A percentile compares a stretch with the other conserved stretches of the same genome.
These are phyloP conservation scores for Hoplostethus mediterraneus DNA, from an alignment of 2,797 vertebrate species.

Conservation along the genomic window DNA sequence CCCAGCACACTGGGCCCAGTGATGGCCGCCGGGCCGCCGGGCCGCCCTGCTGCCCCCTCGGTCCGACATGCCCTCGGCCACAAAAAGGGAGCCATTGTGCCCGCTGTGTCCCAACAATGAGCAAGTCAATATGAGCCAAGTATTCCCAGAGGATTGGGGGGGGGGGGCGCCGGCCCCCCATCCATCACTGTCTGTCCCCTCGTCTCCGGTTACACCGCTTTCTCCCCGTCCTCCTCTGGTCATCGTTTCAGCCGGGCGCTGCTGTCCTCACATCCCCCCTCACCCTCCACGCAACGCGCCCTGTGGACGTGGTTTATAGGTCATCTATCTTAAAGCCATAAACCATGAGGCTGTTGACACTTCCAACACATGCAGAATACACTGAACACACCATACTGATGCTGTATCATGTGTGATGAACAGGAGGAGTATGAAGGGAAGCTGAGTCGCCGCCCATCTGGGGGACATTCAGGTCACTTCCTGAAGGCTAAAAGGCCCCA, in stretches of 20 bases:
- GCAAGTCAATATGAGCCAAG: slow-evolving; percentile 68
- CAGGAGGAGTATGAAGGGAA: not conserved
- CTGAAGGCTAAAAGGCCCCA: not conserved
- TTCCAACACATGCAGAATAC: not conserved
- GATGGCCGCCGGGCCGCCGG: slow-evolving; percentile 27
- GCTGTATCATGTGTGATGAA: not conserved
- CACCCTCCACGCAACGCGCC: not conserved
- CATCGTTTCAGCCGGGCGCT: slow-evolving; percentile 10
- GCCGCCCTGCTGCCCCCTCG: slow-evolving; percentile 18
- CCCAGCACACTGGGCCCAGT: slow-evolving; percentile 66
- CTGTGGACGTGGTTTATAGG: slow-evolving; percentile 22
- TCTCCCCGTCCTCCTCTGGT: slow-evolving; percentile 1
- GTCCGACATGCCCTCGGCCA: slow-evolving; percentile 8
- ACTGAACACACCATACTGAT: not conserved
- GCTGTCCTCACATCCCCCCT: slow-evolving; percentile 11
- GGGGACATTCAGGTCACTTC: not conserved
- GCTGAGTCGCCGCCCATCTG: not conserved
- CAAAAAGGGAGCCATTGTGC: slow-evolving; percentile 62
- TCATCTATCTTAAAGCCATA: slow-evolving; percentile 4
- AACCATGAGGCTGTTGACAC: slow-evolving; percentile 3
- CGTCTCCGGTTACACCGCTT: slow-evolving; percentile 19
- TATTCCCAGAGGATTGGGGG: slow-evolving; percentile 30
- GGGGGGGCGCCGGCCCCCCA: slow-evolving; percentile 23
- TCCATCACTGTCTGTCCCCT: slow-evolving; percentile 43
- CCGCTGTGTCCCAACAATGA: slow-evolving; percentile 61